phyloP scores from a whole-genome alignment of 2,888 invertebrate species.

The Ceramica pisi region DNA sequence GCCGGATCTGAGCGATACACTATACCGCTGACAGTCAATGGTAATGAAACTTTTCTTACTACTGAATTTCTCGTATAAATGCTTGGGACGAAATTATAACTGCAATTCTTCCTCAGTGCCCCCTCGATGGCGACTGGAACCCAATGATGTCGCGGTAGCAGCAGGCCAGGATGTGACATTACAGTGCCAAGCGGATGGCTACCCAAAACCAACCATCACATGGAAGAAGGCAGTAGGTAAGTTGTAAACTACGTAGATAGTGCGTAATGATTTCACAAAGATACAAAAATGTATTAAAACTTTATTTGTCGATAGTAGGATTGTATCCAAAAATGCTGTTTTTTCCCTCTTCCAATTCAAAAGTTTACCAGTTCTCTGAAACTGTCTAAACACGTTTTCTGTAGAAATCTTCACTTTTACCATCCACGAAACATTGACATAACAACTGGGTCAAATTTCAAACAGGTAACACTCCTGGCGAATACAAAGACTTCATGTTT shows the following conservation, averaged over 20 bases:
- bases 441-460: slow-evolving; percentile 63
- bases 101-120: slow-evolving; percentile 91
- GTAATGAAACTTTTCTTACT: slow-evolving; percentile 81
- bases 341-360: neutral
- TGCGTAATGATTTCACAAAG: slow-evolving; percentile 11
- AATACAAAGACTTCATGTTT: slow-evolving; percentile 95
- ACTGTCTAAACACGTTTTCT: slow-evolving; percentile 11
- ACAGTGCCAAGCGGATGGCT: slow-evolving; percentile 97
- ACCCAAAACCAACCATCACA: slow-evolving; percentile 96
- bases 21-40: slow-evolving; percentile 95
- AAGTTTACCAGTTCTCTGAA: slow-evolving; percentile 6
- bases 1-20: slow-evolving; percentile 95
- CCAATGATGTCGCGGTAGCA: slow-evolving; percentile 95
- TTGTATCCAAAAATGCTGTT: slow-evolving; percentile 2
- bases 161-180: slow-evolving; percentile 96
- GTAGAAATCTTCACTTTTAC: slow-evolving; percentile 19
- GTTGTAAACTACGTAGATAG: slow-evolving; percentile 59
- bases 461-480: slow-evolving; percentile 92
- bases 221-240: slow-evolving; percentile 97
- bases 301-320: neutral
- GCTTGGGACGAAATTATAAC: neutral
- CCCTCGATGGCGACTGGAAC: slow-evolving; percentile 97
- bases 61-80: neutral
- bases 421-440: slow-evolving; percentile 64
- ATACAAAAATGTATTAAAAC: neutral